phyloP scores from a whole-genome alignment of 2,113 vertebrate species.

The Theristicus caerulescens region DNA sequence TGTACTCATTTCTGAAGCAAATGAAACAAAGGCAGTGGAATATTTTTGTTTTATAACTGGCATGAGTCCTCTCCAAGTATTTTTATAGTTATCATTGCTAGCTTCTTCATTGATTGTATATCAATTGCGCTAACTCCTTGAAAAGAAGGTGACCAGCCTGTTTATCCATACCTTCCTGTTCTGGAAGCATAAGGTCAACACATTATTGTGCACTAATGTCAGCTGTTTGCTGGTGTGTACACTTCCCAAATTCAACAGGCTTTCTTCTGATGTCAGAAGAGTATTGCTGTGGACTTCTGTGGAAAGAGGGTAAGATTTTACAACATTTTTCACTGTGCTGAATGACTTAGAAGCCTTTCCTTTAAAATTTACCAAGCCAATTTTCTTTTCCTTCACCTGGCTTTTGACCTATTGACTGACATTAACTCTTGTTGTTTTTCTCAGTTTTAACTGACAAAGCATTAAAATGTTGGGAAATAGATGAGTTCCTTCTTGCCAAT shows the following conservation, averaged over 20 bases:
- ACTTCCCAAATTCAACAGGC: background rate
- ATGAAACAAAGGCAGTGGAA: background rate
- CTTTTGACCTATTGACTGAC: background rate
- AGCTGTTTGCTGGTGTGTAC: background rate
- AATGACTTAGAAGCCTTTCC: background rate
- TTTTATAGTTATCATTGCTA: background rate
- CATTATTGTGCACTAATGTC: background rate
- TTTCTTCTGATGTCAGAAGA: background rate
- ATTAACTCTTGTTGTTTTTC: background rate
- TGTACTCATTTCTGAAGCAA: conserved; percentile 11
- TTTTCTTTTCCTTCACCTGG: background rate
- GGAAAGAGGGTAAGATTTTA: background rate
- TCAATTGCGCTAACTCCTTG: background rate
- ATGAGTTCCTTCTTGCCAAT: background rate
- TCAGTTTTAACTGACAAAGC: background rate
- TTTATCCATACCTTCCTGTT: background rate
- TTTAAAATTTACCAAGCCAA: background rate
- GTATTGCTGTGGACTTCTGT: background rate
- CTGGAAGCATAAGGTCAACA: background rate
- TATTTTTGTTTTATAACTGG: conserved; percentile 8
- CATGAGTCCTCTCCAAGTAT: background rate
- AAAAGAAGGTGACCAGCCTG: background rate
- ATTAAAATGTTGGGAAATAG: background rate
- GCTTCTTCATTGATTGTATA: background rate
- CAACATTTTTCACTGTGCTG: background rate